Evolutionary conservation across 1,140 invertebrate genomes (phyloP), one percentile per base, ranked within the genome.

Genomic region (Drosophila nebulosa): DNA sequence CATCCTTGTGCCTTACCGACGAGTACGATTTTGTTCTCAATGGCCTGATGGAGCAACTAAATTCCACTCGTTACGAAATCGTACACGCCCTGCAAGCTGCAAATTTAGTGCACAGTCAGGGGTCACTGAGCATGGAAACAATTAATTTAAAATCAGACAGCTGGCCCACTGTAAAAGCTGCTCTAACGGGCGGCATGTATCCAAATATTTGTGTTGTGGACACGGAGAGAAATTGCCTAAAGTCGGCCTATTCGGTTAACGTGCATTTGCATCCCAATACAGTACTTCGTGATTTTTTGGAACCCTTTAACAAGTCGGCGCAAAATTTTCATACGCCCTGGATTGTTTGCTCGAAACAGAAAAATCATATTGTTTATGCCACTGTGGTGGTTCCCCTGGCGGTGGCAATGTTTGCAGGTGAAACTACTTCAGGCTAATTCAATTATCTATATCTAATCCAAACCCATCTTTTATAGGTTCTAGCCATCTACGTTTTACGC

Each of bases 91-190:
- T 99, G n/a, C 93, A 97, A 67, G 96, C 96, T 0, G 94, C 96
- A 0, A 95, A 97, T 4, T 96, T 99, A 79, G 95, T 99, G 0
- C 94, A 95, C 62, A 93, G 95, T 0, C 92, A 95, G 76, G 96
- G 96, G 1, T 92, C 94, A 3, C 94, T 96, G 1, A 95, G 96
- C 81, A 95, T 97, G 24, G 92, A 95, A 73, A 95, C 95, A 72
- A 92, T 96, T 3, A 99, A 99, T 92, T 91, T 93, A 0, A 97
- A 98, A 92, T 97, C 97, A 1, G 95, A 96, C 78, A 97, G 96
- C 91, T 99, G 97, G 97, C 94, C 96, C 12, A 94, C 98, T 10
- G 95, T 99, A 0, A 99, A 99, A 92, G 97, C 97, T 2, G 96
- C 97, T 3, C 89, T 99, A 3, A 94, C 95, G 53, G 96, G 95